These are phyloP conservation scores for Colossoma macropomum DNA, from an alignment of 2,113 vertebrate species.

Conservation along the genomic window DNA sequence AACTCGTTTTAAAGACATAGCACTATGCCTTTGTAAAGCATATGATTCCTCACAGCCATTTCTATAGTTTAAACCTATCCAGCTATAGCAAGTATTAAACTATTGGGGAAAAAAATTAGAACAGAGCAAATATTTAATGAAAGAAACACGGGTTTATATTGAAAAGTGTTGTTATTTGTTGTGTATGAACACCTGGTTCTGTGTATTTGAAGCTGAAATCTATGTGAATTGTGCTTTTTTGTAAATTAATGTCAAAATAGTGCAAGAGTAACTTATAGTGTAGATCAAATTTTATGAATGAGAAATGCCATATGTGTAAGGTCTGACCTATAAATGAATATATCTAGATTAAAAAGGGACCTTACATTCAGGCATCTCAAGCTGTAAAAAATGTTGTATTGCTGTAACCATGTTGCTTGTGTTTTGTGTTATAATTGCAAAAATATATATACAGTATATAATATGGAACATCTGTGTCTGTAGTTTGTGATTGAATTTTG, in stretches of 20 bases:
- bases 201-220: conserved; percentile 23
- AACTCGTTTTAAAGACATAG: background rate
- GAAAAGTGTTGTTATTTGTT: background rate
- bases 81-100: conserved; percentile 1
- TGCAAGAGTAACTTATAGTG: conserved; percentile 50
- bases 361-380: conserved; percentile 23
- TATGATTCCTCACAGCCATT: background rate
- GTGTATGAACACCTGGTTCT: conserved; percentile 18
- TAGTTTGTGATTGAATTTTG: background rate
- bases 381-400: conserved; percentile 42
- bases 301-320: conserved; percentile 25
- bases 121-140: background rate
- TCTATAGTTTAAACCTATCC: background rate
- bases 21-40: background rate
- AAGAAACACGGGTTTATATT: background rate
- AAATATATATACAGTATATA: conserved; percentile 43
- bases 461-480: conserved; percentile 28
- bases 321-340: conserved; percentile 28
- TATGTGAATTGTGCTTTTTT: conserved; percentile 48
- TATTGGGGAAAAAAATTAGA: background rate
- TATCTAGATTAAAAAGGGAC: conserved; percentile 33
- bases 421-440: conserved; percentile 37
- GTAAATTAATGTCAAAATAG: conserved; percentile 44
- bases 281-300: conserved; percentile 50
- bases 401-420: conserved; percentile 49